Conservation (phyloP, 2,113 vertebrate species). For the Atrichornis clamosus region DNA sequence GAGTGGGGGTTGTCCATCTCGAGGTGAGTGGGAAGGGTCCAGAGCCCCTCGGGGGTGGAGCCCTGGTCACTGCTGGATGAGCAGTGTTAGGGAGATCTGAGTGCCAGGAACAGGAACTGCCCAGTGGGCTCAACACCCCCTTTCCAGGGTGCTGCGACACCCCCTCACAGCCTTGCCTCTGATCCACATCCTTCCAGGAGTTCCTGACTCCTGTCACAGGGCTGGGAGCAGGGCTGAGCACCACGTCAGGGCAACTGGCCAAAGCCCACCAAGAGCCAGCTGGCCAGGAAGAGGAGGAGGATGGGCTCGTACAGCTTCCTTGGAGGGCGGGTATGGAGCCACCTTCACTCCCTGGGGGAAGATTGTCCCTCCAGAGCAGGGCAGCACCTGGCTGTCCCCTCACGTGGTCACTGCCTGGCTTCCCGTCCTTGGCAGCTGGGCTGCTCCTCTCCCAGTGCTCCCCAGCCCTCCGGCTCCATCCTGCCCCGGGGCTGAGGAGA, state of each 20-base stretch:
- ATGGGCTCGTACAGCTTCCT: background rate
- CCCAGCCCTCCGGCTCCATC: background rate
- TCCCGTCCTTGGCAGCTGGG: background rate
- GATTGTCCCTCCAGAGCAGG: background rate
- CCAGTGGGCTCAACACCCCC: fast-evolving
- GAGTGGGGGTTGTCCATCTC: too few species aligned
- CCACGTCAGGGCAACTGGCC: fast-evolving
- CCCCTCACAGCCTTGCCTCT: background rate
- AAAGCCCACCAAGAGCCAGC: background rate
- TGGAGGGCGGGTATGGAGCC: background rate
- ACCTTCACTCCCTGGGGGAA: background rate
- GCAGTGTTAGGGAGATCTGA: fast-evolving
- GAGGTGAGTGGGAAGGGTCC: background rate
- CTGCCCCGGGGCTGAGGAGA: background rate
- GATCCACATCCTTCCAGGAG: background rate
- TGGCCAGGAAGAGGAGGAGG: background rate
- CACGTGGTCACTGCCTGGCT: background rate
- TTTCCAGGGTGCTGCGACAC: background rate
- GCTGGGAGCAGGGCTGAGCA: background rate
- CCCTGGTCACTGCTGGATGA: fast-evolving
- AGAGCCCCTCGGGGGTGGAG: background rate
- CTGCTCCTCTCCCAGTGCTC: background rate
- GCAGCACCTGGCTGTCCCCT: background rate
- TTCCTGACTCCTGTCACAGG: background rate
- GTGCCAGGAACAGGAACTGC: background rate